A percentile compares a stretch with the other conserved stretches of the same genome.
Conservation (phyloP, 2,888 invertebrate species). For the Pollenia griseotomentosa region DNA sequence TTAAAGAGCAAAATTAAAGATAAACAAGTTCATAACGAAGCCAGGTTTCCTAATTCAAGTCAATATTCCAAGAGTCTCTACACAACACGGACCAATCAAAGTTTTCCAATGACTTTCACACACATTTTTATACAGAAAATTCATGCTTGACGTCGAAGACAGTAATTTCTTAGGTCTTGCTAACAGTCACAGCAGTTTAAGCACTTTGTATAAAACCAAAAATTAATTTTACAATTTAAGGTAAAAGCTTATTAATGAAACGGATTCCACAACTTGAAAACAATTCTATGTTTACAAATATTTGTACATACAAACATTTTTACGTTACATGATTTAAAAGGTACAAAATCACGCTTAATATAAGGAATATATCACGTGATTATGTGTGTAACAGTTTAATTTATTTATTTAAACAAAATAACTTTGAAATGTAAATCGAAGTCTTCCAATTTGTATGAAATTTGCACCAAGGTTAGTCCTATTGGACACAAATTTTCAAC, state of each 20-base stretch:
- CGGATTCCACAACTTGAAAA: not conserved
- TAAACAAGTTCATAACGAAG: too few relatives aligned
- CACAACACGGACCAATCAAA: not conserved
- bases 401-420: constrained; percentile 5
- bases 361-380: constrained; percentile 56
- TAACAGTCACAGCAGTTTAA: not conserved
- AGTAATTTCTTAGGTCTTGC: not conserved
- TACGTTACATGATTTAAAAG: not conserved
- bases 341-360: constrained; percentile 34
- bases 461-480: too few relatives aligned
- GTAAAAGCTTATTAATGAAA: constrained; percentile 34
- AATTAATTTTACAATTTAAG: constrained; percentile 15
- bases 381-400: not conserved
- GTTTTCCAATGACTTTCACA: constrained; percentile 46
- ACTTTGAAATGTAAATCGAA: too few relatives aligned
- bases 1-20: too few relatives aligned
- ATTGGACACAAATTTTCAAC: too few relatives aligned
- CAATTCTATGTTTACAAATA: not conserved
- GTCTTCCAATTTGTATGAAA: too few relatives aligned
- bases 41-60: too few relatives aligned
- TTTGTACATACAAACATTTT: constrained; percentile 3
- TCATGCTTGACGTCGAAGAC: not conserved
- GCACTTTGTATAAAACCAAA: not conserved
- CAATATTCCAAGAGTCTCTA: too few relatives aligned
- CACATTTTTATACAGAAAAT: not conserved